phyloP scores from a whole-genome alignment of 2,888 invertebrate genomes.

The Macaria liturata region DNA sequence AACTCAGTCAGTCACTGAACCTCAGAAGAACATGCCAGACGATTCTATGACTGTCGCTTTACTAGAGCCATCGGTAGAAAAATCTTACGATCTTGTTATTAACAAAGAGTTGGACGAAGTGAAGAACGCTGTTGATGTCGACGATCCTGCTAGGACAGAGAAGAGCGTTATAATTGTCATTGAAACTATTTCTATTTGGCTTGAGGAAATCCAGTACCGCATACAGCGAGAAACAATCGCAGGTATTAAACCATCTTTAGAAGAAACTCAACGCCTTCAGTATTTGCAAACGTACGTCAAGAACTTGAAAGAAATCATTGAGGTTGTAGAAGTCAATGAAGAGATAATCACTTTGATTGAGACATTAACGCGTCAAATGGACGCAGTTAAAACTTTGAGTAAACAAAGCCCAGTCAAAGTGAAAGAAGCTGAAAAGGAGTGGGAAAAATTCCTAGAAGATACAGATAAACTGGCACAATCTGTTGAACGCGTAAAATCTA shows the following conservation, averaged over 20 bases:
- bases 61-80: constrained; percentile 69
- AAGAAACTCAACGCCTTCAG: constrained; percentile 60
- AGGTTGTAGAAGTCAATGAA: constrained; percentile 86
- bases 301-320: constrained; percentile 85
- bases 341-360: constrained; percentile 86
- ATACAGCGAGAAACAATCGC: constrained; percentile 78
- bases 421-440: constrained; percentile 85
- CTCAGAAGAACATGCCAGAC: constrained; percentile 51
- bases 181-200: constrained; percentile 92
- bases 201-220: constrained; percentile 92
- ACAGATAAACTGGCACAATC: constrained; percentile 82
- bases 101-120: constrained; percentile 83
- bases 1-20: constrained; percentile 56
- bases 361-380: constrained; percentile 85
- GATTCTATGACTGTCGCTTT: constrained; percentile 63
- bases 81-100: constrained; percentile 79
- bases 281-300: constrained; percentile 81
- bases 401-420: constrained; percentile 66
- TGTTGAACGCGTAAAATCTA: constrained; percentile 74
- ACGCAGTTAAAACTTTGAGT: constrained; percentile 86
- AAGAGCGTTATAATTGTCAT: constrained; percentile 89
- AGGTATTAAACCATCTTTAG: constrained; percentile 44
- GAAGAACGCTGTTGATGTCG: constrained; percentile 82
- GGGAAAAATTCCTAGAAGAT: constrained; percentile 87
- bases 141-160: constrained; percentile 85